phyloP scores from a whole-genome alignment of 1,140 invertebrate genomes.

The Bursaphelenchus mucronatus region DNA sequence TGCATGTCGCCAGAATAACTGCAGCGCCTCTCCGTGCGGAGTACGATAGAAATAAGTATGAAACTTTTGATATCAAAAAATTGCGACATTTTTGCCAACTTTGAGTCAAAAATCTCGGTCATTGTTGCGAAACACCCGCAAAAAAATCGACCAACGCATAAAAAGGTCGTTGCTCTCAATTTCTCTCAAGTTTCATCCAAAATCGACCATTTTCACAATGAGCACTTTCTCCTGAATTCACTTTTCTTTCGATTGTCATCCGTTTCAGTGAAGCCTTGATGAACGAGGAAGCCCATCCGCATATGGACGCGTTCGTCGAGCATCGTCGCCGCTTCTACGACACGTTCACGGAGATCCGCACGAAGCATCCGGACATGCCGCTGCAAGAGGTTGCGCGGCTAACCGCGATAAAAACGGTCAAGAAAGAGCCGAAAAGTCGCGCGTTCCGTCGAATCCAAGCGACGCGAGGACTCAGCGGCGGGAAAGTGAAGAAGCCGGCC shows the following conservation, averaged over 20 bases:
- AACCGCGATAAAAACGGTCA: slow-evolving; percentile 86
- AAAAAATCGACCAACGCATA: no score
- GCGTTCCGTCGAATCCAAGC: slow-evolving; percentile 78
- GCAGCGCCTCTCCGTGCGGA: no score
- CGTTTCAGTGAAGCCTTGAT: slow-evolving; percentile 6
- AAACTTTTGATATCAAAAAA: no score
- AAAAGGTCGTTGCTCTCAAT: no score
- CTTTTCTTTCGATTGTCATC: background rate
- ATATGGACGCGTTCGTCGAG: slow-evolving; percentile 71
- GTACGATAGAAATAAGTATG: no score
- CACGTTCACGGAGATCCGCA: slow-evolving; percentile 78
- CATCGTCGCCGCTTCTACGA: slow-evolving; percentile 83
- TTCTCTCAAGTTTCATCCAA: no score
- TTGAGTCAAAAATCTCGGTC: no score
- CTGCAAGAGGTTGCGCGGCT: slow-evolving; percentile 75
- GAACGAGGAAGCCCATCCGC: slow-evolving; percentile 24
- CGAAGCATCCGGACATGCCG: slow-evolving; percentile 76
- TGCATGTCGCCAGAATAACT: no score
- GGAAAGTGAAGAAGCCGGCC: slow-evolving; percentile 62
- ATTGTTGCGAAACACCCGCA: no score
- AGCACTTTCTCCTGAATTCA: no score
- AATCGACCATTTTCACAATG: no score
- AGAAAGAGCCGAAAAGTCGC: slow-evolving; percentile 85
- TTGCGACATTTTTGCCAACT: no score
- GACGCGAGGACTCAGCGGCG: slow-evolving; percentile 89